Evolutionary conservation across 1,140 invertebrate species (phyloP), one percentile per base, ranked within the genome.

Genomic region (Homalodisca vitripennis): DNA sequence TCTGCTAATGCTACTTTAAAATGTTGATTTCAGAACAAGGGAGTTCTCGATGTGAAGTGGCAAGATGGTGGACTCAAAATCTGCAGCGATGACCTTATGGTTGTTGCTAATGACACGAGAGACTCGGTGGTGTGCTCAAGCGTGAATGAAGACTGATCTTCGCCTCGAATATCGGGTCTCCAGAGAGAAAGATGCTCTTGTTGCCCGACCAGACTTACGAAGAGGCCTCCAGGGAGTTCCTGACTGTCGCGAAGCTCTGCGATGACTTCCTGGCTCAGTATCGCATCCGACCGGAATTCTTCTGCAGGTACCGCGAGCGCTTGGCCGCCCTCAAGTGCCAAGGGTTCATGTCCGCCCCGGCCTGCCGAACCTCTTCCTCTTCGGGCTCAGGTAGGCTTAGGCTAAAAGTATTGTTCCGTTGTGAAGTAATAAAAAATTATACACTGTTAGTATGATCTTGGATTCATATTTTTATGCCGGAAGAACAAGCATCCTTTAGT

Each of bases 131-230:
- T n/a, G n/a, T n/a, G n/a, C n/a, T n/a, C n/a, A n/a, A n/a, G n/a
- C n/a, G n/a, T n/a, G n/a, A n/a, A n/a, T n/a, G n/a, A n/a, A n/a
- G 17, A 17, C 34, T 41, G 34, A 41, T 41, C 17, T 6, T 41
- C 34, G 34, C 34, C 6, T 41, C 34, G 34, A 27, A 57, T 22
- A 67, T 3, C 26, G 41, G n/a, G n/a, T n/a, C n/a, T n/a, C n/a
- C n/a, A n/a, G n/a, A n/a, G n/a, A n/a, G n/a, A n/a, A n/a, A 12
- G 62, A 70, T 68, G 65, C 46, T 57, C 29, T 79, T 88, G 75
- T 80, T 86, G 77, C 86, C 86, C 57, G 86, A 88, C 79, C 85
- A 88, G 78, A 87, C 84, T 69, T 88, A 88, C 81, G 86, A 88
- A 78, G 80, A 84, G 73, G 80, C 79, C 69, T 82, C 81, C 22